A percentile compares a stretch with the other conserved stretches of the same genome.
Evolutionary conservation across 2,113 vertebrate species (phyloP).

Genomic region (Amazona vittata): DNA sequence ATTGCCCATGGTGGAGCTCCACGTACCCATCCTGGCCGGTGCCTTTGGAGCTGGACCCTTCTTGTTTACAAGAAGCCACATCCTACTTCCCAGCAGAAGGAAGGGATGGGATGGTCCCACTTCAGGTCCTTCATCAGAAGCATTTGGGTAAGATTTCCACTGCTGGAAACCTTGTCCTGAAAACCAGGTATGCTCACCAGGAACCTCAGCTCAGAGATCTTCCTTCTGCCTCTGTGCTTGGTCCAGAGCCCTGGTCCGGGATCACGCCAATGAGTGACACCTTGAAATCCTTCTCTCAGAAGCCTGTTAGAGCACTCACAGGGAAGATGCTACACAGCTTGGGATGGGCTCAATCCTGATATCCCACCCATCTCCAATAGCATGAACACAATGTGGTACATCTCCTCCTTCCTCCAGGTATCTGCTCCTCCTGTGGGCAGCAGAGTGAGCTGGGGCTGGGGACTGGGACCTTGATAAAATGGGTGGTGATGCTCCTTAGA

Average conservation of each 20-base stretch:
- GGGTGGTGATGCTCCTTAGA: not conserved
- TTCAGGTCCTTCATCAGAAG: not conserved
- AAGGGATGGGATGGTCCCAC: not conserved
- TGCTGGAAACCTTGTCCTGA: not conserved
- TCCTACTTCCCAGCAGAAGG: not conserved
- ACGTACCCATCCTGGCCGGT: not conserved
- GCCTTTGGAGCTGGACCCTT: not conserved
- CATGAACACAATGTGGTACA: not conserved
- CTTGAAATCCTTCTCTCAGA: not conserved
- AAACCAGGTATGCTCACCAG: not conserved
- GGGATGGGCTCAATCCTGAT: not conserved
- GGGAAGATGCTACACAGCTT: not conserved
- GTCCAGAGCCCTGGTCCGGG: not conserved
- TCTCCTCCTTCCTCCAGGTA: not conserved
- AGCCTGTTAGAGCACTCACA: not conserved
- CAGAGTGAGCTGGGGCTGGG: not conserved
- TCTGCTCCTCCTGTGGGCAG: not conserved
- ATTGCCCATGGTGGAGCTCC: not conserved
- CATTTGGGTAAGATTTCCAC: not conserved
- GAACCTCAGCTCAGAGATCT: not conserved
- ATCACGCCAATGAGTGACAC: not conserved
- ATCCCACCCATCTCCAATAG: not conserved
- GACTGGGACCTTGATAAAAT: rapidly evolving
- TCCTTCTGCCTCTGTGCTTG: not conserved
- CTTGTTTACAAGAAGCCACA: not conserved